Evolutionary conservation across 2,888 invertebrate genomes (phyloP), one percentile per base, ranked within the genome.

Genomic region (Malthinus seriepunctatus): DNA sequence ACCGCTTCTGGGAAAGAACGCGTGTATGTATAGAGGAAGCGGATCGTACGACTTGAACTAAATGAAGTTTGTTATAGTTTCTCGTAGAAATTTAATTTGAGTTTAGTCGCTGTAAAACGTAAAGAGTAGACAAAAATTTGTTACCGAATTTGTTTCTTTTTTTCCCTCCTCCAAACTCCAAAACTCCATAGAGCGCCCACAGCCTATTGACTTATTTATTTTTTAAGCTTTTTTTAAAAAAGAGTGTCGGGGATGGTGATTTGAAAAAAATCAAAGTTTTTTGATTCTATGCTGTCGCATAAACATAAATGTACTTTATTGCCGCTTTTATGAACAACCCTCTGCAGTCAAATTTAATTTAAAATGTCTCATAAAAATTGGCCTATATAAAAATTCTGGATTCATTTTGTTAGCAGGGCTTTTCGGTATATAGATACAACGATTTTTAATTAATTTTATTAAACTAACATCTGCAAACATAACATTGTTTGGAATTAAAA

Each of bases 261-360:
- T 23, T 23, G 23, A 5, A 5, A 23, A 23, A 23, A 23, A 23
- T 5, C 23, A 23, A 23, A 23, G 23, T 23, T 23, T 23, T 23
- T 23, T 23, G 69, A 69, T 69, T 69, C 69, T 67, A 64, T 65
- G 65, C 70, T 69, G 70, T 71, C 72, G 69, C 69, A 71, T 71
- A 72, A 70, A 73, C 72, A 73, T 74, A 73, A 73, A 73, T 69
- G 74, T 72, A 71, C 71, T 72, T 73, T 73, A 73, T 73, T 71
- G 71, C 72, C 63, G 64, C 68, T 70, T 73, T 73, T 72, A 73
- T 70, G 72, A 71, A 73, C 73, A 71, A 69, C 72, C 71, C 73
- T 73, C 71, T 67, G 69, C 71, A 73, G 73, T 72, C 72, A 70
- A 72, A 73, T 74, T 74, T 73, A 74, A 73, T 74, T 74, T 73